These are phyloP conservation scores for Abrostola tripartita DNA, from an alignment of 2,888 invertebrate species.

Conservation along the genomic window DNA sequence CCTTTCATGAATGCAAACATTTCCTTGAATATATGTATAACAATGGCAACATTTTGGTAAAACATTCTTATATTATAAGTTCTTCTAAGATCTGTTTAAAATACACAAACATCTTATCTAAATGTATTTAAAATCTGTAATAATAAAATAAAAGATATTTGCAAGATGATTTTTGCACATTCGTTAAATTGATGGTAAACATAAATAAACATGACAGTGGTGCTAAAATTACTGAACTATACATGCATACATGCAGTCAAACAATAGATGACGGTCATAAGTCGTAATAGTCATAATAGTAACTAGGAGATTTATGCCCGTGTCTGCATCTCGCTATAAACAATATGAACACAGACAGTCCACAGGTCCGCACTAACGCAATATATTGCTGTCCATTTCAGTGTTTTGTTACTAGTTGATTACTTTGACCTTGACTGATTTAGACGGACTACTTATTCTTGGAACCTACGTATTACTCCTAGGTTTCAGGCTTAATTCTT, in stretches of 20 bases:
- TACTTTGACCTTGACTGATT: conserved; percentile 40
- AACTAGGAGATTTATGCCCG: conserved; percentile 42
- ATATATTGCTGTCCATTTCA: conserved; percentile 37
- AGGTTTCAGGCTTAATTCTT: no score
- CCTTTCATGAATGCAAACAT: no score
- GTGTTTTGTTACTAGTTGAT: conserved; percentile 43
- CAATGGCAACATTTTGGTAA: no score
- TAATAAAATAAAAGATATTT: background rate
- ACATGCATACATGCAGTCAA: conserved; percentile 22
- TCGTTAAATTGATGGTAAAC: background rate
- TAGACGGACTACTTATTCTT: conserved; percentile 17
- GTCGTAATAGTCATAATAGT: conserved; percentile 34
- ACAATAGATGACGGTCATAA: conserved; percentile 29
- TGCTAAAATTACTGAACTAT: conserved; percentile 20
- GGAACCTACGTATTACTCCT: no score
- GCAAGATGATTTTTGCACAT: background rate
- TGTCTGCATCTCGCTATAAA: conserved; percentile 28
- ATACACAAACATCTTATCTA: background rate
- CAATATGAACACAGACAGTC: conserved; percentile 41
- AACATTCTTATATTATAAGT: no score
- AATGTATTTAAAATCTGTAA: background rate
- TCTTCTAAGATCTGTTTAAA: background rate
- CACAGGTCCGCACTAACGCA: conserved; percentile 46
- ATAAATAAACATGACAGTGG: conserved; percentile 7
- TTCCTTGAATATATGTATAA: no score